Evolutionary conservation across 2,797 vertebrate genomes (phyloP), one percentile per base, ranked within the genome.

Genomic region (Thamnophis elegans): DNA sequence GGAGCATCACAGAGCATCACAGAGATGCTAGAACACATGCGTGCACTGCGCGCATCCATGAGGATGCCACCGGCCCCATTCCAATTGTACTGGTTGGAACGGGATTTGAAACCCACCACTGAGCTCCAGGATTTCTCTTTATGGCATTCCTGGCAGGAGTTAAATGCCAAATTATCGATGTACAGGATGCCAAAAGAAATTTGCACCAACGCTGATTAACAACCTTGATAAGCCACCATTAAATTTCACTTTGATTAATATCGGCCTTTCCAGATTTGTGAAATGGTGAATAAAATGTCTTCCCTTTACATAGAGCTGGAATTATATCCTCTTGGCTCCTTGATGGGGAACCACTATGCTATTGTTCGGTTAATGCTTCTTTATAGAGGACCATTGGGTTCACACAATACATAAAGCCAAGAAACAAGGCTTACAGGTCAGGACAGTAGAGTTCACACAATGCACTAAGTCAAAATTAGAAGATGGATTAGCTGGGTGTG

Each of bases 161-260:
- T 95, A 93, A 85, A 10, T 89, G 95, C 94, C 95, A 96, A 94
- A 1, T 85, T 28, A 91, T 90, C 62, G 91, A 95, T 94, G 96
- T 92, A 96, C 96, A 95, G 95, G 93, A 96, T 95, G 95, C 95
- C 93, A 95, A 90, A 94, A 95, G 95, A 95, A 89, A 94, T 93
- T 93, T 94, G 73, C 89, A 96, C 96, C 95, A 95, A 95, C 94
- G 86, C 91, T 95, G 94, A 95, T 95, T 94, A 95, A 92, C 94
- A 92, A 92, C 92, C 95, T 96, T 95, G 96, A 96, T 87, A 78
- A 78, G 53, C 51, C 26, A 93, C 95, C 94, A 95, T 94, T 96
- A 96, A 95, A 94, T 91, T 95, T 93, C 94, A 88, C 94, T 96
- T 97, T 97, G 94, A 95, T 96, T 96, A 96, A 95, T 97, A 93